Conservation (phyloP, 2,113 vertebrate species). For the Morone chrysops region DNA sequence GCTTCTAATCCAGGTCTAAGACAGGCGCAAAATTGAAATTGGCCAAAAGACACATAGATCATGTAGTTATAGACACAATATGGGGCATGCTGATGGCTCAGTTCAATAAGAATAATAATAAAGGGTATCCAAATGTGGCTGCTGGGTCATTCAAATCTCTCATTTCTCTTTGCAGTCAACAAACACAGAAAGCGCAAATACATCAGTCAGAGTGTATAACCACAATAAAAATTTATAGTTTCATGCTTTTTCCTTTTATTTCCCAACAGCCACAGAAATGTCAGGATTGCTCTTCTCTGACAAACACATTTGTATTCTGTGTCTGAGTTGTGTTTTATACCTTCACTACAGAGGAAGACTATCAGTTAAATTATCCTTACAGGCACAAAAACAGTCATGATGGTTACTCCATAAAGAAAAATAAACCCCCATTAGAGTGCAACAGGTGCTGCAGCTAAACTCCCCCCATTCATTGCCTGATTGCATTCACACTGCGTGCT, state of each 20-base stretch:
- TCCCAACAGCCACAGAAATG: too few relatives aligned
- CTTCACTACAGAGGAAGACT: neutral
- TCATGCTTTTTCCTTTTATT: neutral
- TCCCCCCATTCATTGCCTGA: neutral
- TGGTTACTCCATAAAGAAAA: neutral
- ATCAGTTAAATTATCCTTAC: neutral
- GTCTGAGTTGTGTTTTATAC: neutral
- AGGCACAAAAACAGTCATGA: neutral
- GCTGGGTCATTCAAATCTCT: conserved; percentile 15
- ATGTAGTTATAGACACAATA: neutral
- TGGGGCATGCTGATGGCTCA: neutral
- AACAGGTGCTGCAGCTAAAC: conserved; percentile 42
- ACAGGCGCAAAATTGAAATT: neutral
- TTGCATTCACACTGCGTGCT: neutral
- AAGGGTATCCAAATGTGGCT: neutral
- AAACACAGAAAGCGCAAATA: conserved; percentile 5
- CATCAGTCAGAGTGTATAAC: neutral
- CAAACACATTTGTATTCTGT: neutral
- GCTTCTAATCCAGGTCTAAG: neutral
- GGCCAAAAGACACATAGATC: neutral
- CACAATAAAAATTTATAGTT: neutral
- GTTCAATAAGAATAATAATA: neutral
- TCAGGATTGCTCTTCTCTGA: neutral
- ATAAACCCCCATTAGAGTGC: neutral
- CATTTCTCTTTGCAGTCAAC: neutral